Evolutionary conservation across 1,140 invertebrate species (phyloP).

Genomic region (Gonatopus flavifemur): DNA sequence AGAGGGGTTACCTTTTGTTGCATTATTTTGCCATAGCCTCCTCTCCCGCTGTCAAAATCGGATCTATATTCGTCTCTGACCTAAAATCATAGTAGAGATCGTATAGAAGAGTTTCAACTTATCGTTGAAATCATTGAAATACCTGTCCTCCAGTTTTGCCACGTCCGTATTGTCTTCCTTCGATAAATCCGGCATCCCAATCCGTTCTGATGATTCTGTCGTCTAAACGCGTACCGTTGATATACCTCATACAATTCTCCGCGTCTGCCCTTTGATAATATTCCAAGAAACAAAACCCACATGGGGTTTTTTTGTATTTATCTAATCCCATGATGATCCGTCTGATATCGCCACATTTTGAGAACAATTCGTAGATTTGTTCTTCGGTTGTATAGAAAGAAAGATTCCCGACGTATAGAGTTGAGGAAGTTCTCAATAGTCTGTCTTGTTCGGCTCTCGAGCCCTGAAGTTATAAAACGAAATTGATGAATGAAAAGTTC

Average conservation of each 20-base stretch:
- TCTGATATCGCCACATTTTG: slow-evolving; percentile 93
- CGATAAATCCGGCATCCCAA: slow-evolving; percentile 99
- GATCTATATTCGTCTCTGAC: slow-evolving; percentile 98
- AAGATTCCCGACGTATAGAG: slow-evolving; percentile 96
- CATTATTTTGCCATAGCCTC: slow-evolving; percentile 95
- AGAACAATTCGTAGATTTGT: slow-evolving; percentile 98
- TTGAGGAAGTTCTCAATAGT: slow-evolving; percentile 72
- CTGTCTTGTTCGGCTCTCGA: slow-evolving; percentile 90
- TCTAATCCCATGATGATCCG: slow-evolving; percentile 98
- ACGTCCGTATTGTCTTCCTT: slow-evolving; percentile 96
- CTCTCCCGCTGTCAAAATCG: slow-evolving; percentile 94
- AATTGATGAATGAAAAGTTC: neutral
- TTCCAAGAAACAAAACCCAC: slow-evolving; percentile 99
- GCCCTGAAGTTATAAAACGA: slow-evolving; percentile 65
- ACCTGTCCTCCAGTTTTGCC: slow-evolving; percentile 99
- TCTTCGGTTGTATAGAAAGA: slow-evolving; percentile 99
- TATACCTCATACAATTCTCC: slow-evolving; percentile 92
- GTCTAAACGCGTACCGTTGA: slow-evolving; percentile 96
- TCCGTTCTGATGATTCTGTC: slow-evolving; percentile 97
- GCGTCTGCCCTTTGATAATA: slow-evolving; percentile 90
- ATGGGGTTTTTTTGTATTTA: slow-evolving; percentile 97
- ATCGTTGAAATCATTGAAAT: slow-evolving; percentile 35
- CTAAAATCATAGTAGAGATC: slow-evolving; percentile 57
- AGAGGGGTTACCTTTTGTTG: slow-evolving; percentile 72
- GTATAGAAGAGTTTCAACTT: slow-evolving; percentile 5